Conservation (phyloP, 2,113 vertebrate species). For the Tachycineta bicolor region DNA sequence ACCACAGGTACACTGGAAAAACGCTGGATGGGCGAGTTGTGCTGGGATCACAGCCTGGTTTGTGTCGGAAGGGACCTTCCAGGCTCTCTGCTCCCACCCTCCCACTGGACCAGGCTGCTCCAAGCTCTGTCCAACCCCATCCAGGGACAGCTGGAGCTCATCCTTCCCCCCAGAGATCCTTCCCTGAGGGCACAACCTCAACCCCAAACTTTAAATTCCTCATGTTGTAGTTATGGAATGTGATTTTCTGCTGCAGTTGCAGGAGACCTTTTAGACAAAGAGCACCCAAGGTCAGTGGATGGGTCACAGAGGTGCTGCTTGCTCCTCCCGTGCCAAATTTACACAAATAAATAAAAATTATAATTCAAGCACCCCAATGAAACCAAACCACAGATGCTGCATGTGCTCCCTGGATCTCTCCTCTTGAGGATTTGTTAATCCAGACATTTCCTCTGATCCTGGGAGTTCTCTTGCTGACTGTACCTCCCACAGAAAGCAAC, state of each 20-base stretch:
- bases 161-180: neutral
- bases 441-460: neutral
- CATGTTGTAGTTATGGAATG: rapidly evolving
- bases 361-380: neutral
- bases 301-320: neutral
- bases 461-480: neutral
- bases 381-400: neutral
- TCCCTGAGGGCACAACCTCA: neutral
- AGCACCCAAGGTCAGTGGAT: too few relatives aligned
- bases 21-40: neutral
- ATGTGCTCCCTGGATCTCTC: neutral
- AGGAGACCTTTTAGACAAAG: neutral
- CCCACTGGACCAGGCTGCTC: neutral
- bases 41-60: neutral
- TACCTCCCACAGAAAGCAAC: neutral
- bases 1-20: rapidly evolving
- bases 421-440: neutral
- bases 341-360: rapidly evolving
- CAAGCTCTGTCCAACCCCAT: neutral
- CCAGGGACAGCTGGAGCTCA: neutral
- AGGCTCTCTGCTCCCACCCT: neutral
- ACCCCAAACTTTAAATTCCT: neutral
- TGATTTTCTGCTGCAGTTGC: neutral
- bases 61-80: neutral
- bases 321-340: neutral